Conservation (phyloP, 30 jellyfish, hydroid and myxozoan genomes). For the Hydractinia symbiolongicarpus region DNA sequence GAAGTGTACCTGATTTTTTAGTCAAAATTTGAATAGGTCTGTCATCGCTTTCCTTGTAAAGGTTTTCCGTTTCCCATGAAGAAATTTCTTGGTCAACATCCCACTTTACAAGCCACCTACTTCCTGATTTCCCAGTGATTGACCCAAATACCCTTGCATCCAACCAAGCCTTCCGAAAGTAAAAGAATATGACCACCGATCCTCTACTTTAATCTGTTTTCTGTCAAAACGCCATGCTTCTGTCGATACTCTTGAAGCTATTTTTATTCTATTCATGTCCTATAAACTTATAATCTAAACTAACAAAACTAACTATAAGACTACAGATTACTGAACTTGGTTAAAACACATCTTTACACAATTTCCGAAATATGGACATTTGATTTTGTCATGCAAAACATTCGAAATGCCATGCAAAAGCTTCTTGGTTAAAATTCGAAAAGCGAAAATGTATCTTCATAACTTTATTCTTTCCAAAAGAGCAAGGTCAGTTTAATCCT, state of each 20-base stretch:
- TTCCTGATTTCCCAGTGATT: background rate
- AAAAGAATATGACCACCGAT: background rate
- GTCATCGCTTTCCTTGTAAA: constrained; percentile 5
- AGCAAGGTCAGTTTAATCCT: too few species aligned
- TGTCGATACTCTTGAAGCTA: constrained; percentile 15
- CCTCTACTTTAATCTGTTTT: background rate
- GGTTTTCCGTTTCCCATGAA: constrained; percentile 8
- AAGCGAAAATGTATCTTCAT: too few species aligned
- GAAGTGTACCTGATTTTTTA: too few species aligned
- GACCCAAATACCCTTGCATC: constrained; percentile 18
- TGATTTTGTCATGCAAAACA: too few species aligned
- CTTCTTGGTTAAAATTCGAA: too few species aligned
- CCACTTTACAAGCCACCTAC: background rate
- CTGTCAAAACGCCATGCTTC: constrained; percentile 23
- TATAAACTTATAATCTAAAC: background rate
- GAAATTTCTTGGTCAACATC: background rate
- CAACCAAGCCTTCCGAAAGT: background rate
- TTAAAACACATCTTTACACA: too few species aligned
- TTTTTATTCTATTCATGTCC: background rate
- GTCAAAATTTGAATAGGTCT: background rate
- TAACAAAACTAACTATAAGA: too few species aligned
- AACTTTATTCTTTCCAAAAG: too few species aligned
- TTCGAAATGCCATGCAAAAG: too few species aligned
- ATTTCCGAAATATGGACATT: too few species aligned
- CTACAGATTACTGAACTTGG: too few species aligned